Conservation (phyloP, 2,797 vertebrate species). For the Lates japonicus region DNA sequence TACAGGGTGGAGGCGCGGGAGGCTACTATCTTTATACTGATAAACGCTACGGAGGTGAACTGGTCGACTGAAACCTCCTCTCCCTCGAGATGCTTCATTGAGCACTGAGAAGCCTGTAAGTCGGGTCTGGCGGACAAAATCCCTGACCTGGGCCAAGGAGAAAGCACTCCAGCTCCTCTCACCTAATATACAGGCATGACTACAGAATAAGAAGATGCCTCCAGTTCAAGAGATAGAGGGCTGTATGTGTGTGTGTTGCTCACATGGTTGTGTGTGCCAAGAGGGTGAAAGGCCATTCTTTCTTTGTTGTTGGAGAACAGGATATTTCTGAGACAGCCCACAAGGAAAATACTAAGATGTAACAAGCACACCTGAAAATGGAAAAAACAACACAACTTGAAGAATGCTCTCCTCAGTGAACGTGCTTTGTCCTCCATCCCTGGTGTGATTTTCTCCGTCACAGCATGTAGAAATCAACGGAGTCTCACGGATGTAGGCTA, state of each 20-base stretch:
- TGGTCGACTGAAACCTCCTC: slow-evolving; percentile 65
- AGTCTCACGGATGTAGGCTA: not conserved
- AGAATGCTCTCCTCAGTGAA: slow-evolving; percentile 7
- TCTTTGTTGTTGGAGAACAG: slow-evolving; percentile 64
- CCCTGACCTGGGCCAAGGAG: slow-evolving; percentile 80
- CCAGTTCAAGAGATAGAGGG: slow-evolving; percentile 46
- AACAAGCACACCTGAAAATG: slow-evolving; percentile 35
- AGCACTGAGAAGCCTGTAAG: slow-evolving; percentile 78
- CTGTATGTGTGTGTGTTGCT: slow-evolving; percentile 5
- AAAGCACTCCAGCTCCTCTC: slow-evolving; percentile 67
- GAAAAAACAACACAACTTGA: slow-evolving; percentile 30
- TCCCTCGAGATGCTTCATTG: slow-evolving; percentile 85
- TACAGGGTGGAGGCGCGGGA: slow-evolving; percentile 68
- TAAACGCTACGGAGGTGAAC: slow-evolving; percentile 80
- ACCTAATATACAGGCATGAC: slow-evolving; percentile 70
- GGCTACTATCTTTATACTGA: slow-evolving; percentile 82
- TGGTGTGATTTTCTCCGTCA: not conserved
- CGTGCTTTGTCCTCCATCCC: slow-evolving; percentile 1
- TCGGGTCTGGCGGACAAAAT: slow-evolving; percentile 71
- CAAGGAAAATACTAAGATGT: slow-evolving; percentile 26
- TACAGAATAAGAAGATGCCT: slow-evolving; percentile 67
- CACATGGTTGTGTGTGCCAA: slow-evolving; percentile 31
- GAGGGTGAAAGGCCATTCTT: slow-evolving; percentile 58
- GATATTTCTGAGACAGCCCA: slow-evolving; percentile 25
- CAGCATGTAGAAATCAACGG: slow-evolving; percentile 13